Conservation (phyloP, 2,113 vertebrate species). For the Panthera tigris region DNA sequence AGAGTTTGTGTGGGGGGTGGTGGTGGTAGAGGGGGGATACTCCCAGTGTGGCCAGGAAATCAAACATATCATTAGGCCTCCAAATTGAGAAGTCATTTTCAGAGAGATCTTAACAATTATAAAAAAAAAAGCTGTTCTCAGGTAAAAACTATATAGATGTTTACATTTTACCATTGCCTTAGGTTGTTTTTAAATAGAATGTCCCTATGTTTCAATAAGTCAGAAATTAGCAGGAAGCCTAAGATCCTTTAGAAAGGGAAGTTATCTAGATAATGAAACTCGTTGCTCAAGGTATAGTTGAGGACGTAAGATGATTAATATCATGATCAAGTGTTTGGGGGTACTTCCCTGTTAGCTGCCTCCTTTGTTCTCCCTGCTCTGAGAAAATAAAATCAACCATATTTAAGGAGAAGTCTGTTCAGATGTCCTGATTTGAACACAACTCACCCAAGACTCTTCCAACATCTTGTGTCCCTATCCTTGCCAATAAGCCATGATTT, state of each 20-base stretch:
- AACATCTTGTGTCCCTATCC: neutral
- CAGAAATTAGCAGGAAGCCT: neutral
- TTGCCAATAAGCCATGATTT: neutral
- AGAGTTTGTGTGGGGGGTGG: neutral
- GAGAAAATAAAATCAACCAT: neutral
- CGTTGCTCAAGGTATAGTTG: neutral
- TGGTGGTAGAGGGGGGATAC: rapidly evolving
- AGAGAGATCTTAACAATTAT: neutral
- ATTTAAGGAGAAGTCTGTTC: neutral
- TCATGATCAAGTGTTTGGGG: neutral
- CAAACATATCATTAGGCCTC: neutral
- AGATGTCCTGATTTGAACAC: neutral
- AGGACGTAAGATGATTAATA: neutral
- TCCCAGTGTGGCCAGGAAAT: neutral
- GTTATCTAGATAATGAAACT: neutral
- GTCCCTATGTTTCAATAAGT: neutral
- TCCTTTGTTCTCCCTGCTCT: neutral
- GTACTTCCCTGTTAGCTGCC: neutral
- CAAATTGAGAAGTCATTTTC: neutral
- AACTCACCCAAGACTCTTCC: neutral
- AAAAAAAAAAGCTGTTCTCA: neutral
- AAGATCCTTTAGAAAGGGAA: neutral
- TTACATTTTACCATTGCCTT: neutral
- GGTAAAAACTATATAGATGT: neutral
- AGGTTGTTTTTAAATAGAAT: neutral